Percentiles rank a stretch among this genome's conserved stretches.
Conservation (phyloP, 2,797 vertebrate genomes). For the Thunnus albacares region DNA sequence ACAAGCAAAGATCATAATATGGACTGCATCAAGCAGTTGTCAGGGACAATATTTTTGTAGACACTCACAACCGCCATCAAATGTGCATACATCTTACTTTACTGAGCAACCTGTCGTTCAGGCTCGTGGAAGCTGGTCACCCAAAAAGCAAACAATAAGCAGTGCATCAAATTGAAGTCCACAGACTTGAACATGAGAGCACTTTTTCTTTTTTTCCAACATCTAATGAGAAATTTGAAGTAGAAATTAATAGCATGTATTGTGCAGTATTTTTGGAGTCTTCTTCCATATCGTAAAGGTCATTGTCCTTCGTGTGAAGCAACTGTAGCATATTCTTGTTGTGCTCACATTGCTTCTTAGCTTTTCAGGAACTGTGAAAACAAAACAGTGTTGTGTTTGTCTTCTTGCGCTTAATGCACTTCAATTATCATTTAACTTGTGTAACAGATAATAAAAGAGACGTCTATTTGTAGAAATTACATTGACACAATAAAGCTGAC, state of each 20-base stretch:
- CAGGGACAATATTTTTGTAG: constrained; percentile 63
- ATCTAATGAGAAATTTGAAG: constrained; percentile 76
- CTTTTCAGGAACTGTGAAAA: constrained; percentile 91
- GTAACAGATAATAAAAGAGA: background rate
- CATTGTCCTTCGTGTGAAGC: constrained; percentile 74
- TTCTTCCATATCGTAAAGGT: constrained; percentile 78
- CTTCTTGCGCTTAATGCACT: background rate
- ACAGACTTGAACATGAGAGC: constrained; percentile 78
- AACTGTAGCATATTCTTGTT: constrained; percentile 51
- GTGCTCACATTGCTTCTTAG: constrained; percentile 85
- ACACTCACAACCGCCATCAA: constrained; percentile 73
- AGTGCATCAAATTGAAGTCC: constrained; percentile 69
- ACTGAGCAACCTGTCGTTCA: constrained; percentile 55
- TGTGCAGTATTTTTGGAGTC: constrained; percentile 84
- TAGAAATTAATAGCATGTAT: constrained; percentile 83
- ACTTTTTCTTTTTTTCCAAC: constrained; percentile 67
- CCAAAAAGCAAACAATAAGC: constrained; percentile 67
- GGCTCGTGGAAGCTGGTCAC: constrained; percentile 44
- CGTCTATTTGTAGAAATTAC: background rate
- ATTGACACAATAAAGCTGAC: background rate
- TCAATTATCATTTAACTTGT: background rate
- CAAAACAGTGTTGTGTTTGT: constrained; percentile 14
- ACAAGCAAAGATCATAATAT: constrained; percentile 85
- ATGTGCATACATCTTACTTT: constrained; percentile 76
- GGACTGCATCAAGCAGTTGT: constrained; percentile 83